Evolutionary conservation across 23 tunicate genomes (phyloP), one percentile per base, ranked within the genome.

Genomic region (Trididemnum clinides): DNA sequence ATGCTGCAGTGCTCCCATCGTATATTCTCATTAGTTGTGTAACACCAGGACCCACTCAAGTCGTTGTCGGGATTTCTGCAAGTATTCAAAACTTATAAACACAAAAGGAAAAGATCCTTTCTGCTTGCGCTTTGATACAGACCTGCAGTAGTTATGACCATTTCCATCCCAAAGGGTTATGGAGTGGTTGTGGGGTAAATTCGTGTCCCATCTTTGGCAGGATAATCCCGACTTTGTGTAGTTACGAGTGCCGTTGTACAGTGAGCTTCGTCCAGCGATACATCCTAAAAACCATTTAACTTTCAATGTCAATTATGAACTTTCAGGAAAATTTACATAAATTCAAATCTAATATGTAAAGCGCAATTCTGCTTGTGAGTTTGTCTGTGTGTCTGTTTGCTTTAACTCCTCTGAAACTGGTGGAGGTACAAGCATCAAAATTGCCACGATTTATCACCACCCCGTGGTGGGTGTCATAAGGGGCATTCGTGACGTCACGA

Each of bases 61-160:
- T 96, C 96, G 33, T 69, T 27, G 54, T 84, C 90, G 1, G 99
- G 99, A 64, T 96, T 96, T 74, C 99, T 96, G 64, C 28, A 10
- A 10, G 21, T 18, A 63, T 44, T 15, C 10, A 44, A 44, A 10
- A n/a, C n/a, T n/a, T n/a, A n/a, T n/a, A n/a, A n/a, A 44, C 54
- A 44, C 54, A 15, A 44, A 44, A 44, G 10, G 10, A 7, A 15
- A 44, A 44, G 54, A 44, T 44, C 10, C 15, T 15, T 44, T 44
- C 15, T 44, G n/a, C n/a, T n/a, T n/a, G n/a, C n/a, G n/a, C n/a
- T n/a, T n/a, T n/a, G n/a, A n/a, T n/a, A n/a, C n/a, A 34, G 1
- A 94, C 98, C 98, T 85, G 97, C 97, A 88, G 78, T 85, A 92
- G 79, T 88, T 85, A 81, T 97, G 96, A 72, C 88, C 82, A 5